These are phyloP conservation scores for Danio aesculapii DNA, from an alignment of 2,797 vertebrate genomes.

Conservation along the genomic window DNA sequence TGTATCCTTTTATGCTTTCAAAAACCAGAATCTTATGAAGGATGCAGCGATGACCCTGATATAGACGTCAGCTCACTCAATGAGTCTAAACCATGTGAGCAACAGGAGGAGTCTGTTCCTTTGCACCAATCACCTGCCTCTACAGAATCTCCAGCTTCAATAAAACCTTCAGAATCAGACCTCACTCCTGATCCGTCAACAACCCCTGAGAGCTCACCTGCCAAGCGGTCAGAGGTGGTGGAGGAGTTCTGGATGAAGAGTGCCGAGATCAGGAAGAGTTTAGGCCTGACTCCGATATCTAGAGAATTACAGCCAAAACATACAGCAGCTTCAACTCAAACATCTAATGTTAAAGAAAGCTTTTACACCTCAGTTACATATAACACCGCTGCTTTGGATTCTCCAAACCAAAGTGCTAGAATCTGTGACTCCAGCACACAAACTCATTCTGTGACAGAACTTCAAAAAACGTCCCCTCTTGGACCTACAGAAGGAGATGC, in stretches of 20 bases:
- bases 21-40: slow-evolving; percentile 75
- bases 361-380: slow-evolving; percentile 42
- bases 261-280: slow-evolving; percentile 84
- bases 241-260: slow-evolving; percentile 90
- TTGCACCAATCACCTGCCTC: slow-evolving; percentile 70
- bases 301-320: slow-evolving; percentile 69
- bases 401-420: slow-evolving; percentile 11
- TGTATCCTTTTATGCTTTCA: neutral
- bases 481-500: neutral
- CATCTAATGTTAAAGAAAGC: slow-evolving; percentile 34
- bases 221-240: slow-evolving; percentile 80
- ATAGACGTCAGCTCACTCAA: slow-evolving; percentile 66
- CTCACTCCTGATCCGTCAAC: slow-evolving; percentile 65
- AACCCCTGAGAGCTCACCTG: slow-evolving; percentile 70
- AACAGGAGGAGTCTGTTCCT: slow-evolving; percentile 68
- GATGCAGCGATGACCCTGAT: slow-evolving; percentile 70
- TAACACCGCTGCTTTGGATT: slow-evolving; percentile 30
- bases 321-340: slow-evolving; percentile 1
- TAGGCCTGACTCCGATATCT: slow-evolving; percentile 80
- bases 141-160: slow-evolving; percentile 24
- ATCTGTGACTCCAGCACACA: slow-evolving; percentile 34
- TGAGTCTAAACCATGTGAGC: slow-evolving; percentile 18
- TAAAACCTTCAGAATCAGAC: slow-evolving; percentile 53
- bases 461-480: slow-evolving; percentile 62
- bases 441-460: slow-evolving; percentile 44